phyloP scores from a whole-genome alignment of 2,797 vertebrate species.

The Rhinoraja longicauda region DNA sequence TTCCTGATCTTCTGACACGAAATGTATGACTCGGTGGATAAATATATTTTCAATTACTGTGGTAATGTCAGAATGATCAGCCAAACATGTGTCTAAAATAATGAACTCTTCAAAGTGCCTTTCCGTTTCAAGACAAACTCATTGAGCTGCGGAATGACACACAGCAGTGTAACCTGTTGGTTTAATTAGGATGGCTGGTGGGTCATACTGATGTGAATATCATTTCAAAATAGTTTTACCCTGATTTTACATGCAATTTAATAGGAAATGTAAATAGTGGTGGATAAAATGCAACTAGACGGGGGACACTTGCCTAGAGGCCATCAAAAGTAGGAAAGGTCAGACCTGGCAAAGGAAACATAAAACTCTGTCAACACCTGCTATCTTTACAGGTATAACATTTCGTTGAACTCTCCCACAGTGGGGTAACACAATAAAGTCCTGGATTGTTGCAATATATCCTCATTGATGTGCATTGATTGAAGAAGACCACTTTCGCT shows the following conservation, averaged over 20 bases:
- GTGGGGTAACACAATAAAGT: not conserved
- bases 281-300: not conserved
- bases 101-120: not conserved
- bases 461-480: not conserved
- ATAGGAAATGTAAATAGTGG: not conserved
- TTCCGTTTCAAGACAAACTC: not conserved
- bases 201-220: not conserved
- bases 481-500: not conserved
- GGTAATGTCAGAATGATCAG: not conserved
- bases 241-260: not conserved
- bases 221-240: not conserved
- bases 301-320: not conserved
- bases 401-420: not conserved
- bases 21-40: not conserved
- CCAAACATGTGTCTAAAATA: not conserved
- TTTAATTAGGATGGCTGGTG: not conserved
- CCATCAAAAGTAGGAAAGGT: not conserved
- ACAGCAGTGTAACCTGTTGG: not conserved
- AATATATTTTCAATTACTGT: conserved; percentile 12
- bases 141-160: not conserved
- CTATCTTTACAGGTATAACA: conserved; percentile 1
- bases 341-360: not conserved
- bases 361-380: not conserved
- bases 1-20: not conserved
- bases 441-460: not conserved